Percentiles rank a stretch among this genome's conserved stretches.
Evolutionary conservation across 1,140 invertebrate species (phyloP).

Genomic region (Monochamus saltuarius): DNA sequence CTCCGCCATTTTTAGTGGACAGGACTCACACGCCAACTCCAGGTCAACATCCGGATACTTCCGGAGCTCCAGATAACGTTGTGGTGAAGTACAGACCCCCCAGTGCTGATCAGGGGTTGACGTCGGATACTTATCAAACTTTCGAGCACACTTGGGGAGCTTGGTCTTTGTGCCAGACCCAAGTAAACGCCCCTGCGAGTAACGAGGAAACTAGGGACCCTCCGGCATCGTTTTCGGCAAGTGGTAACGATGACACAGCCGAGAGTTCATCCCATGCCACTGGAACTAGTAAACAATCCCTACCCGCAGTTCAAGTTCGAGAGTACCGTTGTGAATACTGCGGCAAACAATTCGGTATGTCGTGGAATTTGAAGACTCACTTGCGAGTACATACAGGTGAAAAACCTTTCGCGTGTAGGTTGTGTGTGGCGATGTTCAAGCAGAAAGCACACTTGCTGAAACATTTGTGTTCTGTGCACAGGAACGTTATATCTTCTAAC

Average conservation of each 20-base stretch:
- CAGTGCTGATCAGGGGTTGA: slow-evolving; percentile 62
- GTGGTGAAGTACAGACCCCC: slow-evolving; percentile 67
- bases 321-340: slow-evolving; percentile 85
- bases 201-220: slow-evolving; percentile 52
- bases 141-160: slow-evolving; percentile 63
- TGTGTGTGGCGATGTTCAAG: slow-evolving; percentile 87
- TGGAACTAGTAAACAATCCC: slow-evolving; percentile 55
- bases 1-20: slow-evolving; percentile 68
- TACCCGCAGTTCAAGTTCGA: slow-evolving; percentile 61
- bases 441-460: slow-evolving; percentile 84
- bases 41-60: slow-evolving; percentile 50
- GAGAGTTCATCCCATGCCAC: slow-evolving; percentile 51
- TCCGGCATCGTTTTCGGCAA: slow-evolving; percentile 51
- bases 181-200: slow-evolving; percentile 54
- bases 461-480: slow-evolving; percentile 82
- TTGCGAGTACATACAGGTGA: slow-evolving; percentile 82
- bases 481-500: slow-evolving; percentile 75
- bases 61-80: slow-evolving; percentile 58
- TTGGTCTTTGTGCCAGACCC: slow-evolving; percentile 66
- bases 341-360: slow-evolving; percentile 87
- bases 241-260: slow-evolving; percentile 56
- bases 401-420: slow-evolving; percentile 81
- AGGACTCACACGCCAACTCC: slow-evolving; percentile 58
- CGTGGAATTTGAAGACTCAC: slow-evolving; percentile 85
- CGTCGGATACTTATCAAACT: slow-evolving; percentile 49